These are phyloP conservation scores for Eptatretus atami DNA, from an alignment of 2,797 vertebrate species.

Conservation along the genomic window DNA sequence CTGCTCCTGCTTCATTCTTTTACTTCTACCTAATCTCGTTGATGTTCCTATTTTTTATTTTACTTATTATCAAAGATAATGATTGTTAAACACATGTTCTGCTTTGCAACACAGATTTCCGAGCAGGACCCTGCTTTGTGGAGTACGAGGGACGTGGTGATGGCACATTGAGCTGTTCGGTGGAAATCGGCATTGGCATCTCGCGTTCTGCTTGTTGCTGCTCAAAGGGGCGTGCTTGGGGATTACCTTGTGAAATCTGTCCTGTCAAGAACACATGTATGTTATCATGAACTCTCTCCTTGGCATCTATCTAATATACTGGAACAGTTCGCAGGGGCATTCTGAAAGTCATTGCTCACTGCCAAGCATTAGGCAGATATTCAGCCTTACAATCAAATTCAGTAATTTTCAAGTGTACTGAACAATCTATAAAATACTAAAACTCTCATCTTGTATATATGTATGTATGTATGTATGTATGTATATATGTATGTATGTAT, in stretches of 20 bases:
- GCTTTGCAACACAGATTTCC: constrained; percentile 17
- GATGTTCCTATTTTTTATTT: background rate
- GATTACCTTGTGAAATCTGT: constrained; percentile 31
- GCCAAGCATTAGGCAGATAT: too few species aligned
- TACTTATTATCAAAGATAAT: background rate
- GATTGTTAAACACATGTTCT: constrained; percentile 6
- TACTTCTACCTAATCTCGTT: too few species aligned
- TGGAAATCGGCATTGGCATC: constrained; percentile 30
- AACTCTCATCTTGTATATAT: too few species aligned
- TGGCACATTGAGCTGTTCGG: constrained; percentile 23
- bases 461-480: too few species aligned
- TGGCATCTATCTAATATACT: too few species aligned
- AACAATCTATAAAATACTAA: too few species aligned
- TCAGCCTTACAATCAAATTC: too few species aligned
- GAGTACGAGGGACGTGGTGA: constrained; percentile 21
- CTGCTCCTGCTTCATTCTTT: background rate
- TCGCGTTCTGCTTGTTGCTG: constrained; percentile 38
- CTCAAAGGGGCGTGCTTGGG: constrained; percentile 31
- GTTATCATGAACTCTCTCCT: constrained; percentile 9
- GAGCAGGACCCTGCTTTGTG: constrained; percentile 30
- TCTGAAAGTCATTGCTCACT: too few species aligned
- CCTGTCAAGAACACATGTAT: constrained; percentile 33
- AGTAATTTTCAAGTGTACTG: too few species aligned
- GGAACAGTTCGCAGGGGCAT: too few species aligned
- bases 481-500: too few species aligned